Percentiles rank a stretch among this genome's conserved stretches.
Evolutionary conservation across 1,140 invertebrate genomes (phyloP).

Genomic region (Cryptotermes secundus): DNA sequence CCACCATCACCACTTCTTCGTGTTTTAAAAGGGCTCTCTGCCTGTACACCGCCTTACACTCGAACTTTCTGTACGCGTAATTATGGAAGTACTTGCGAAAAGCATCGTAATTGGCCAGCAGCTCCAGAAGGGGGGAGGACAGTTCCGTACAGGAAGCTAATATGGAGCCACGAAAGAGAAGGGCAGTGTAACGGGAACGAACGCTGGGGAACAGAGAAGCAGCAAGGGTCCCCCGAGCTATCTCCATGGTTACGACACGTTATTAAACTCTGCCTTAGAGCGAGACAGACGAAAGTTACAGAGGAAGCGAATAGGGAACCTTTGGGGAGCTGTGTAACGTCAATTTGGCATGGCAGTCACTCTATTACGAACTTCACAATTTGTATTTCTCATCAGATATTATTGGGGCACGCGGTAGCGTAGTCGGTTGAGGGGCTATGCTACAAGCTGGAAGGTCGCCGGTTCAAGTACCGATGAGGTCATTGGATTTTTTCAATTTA

Average conservation of each 20-base stretch:
- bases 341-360: neutral
- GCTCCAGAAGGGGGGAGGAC: neutral
- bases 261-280: neutral
- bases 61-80: neutral
- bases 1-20: too few relatives aligned
- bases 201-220: neutral
- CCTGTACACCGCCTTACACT: neutral
- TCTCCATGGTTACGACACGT: constrained; percentile 17
- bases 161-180: constrained; percentile 5
- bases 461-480: too few relatives aligned
- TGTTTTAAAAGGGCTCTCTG: neutral
- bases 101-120: neutral
- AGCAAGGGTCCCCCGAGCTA: neutral
- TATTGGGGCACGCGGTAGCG: too few relatives aligned
- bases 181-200: neutral
- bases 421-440: too few relatives aligned
- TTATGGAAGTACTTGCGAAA: constrained; percentile 11
- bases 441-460: too few relatives aligned
- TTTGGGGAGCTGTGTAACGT: neutral
- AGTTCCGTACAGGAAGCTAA: neutral
- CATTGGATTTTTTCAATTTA: too few relatives aligned
- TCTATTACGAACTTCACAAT: too few relatives aligned
- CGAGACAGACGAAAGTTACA: neutral
- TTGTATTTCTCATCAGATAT: too few relatives aligned
- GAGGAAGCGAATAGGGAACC: neutral